phyloP scores from a whole-genome alignment of 2,113 vertebrate species.

The Sander vitreus region DNA sequence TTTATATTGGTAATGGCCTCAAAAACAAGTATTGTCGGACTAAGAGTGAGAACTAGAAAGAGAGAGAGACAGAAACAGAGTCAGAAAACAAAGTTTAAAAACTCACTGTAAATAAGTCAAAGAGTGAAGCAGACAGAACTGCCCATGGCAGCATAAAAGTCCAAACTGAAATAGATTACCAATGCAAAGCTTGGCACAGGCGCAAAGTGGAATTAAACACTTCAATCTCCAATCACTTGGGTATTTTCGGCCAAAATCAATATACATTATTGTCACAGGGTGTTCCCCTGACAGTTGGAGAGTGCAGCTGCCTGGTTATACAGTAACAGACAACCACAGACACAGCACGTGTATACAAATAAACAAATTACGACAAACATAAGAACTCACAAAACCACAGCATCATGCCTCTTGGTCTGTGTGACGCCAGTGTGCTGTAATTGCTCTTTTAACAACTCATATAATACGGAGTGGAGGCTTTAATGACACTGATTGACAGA shows the following conservation, averaged over 20 bases:
- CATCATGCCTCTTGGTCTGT: constrained; percentile 5
- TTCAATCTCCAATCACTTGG: constrained; percentile 75
- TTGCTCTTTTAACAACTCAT: constrained; percentile 24
- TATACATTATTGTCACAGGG: constrained; percentile 76
- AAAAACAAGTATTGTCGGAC: not conserved
- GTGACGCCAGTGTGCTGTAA: constrained; percentile 18
- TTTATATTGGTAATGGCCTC: not conserved
- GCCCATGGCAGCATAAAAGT: constrained; percentile 58
- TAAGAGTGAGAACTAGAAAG: too few relatives aligned
- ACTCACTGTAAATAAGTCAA: constrained; percentile 13
- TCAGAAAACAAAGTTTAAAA: constrained; percentile 2
- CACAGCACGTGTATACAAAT: constrained; percentile 23
- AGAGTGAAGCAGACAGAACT: constrained; percentile 49
- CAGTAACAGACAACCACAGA: constrained; percentile 17
- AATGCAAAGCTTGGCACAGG: constrained; percentile 74
- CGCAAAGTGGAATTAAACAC: constrained; percentile 78
- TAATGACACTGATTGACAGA: not conserved
- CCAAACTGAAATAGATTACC: constrained; percentile 74
- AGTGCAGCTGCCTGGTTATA: constrained; percentile 19
- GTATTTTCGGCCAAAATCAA: constrained; percentile 78
- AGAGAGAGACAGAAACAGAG: not conserved
- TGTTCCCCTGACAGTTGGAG: constrained; percentile 35
- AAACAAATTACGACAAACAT: constrained; percentile 12
- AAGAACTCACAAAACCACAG: constrained; percentile 3
- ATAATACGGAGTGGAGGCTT: not conserved